phyloP scores from a whole-genome alignment of 2,797 vertebrate genomes.

The Brotula barbata region DNA sequence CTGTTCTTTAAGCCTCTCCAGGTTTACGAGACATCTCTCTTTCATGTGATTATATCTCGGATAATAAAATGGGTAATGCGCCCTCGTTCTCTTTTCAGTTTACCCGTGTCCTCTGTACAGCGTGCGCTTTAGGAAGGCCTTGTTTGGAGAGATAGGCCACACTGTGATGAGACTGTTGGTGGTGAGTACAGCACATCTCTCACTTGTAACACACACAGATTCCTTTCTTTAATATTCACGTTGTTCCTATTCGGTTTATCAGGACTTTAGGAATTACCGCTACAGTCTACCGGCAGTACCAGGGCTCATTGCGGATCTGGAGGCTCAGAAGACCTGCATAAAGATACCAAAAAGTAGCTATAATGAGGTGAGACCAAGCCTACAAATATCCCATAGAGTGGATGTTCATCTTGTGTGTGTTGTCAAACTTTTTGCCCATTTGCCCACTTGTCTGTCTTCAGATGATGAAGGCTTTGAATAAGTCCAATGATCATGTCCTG shows the following conservation, averaged over 20 bases:
- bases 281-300: conserved; percentile 94
- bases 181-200: conserved; percentile 79
- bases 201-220: neutral
- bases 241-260: conserved; percentile 33
- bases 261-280: conserved; percentile 99
- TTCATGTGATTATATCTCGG: neutral
- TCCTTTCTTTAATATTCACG: neutral
- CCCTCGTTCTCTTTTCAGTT: conserved; percentile 74
- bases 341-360: conserved; percentile 95
- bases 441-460: conserved; percentile 51
- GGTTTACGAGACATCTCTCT: neutral
- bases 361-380: conserved; percentile 84
- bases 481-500: conserved; percentile 96
- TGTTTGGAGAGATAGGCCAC: conserved; percentile 97
- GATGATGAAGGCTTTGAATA: conserved; percentile 98
- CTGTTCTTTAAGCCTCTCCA: neutral
- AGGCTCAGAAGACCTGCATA: conserved; percentile 95
- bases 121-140: conserved; percentile 93
- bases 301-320: conserved; percentile 95
- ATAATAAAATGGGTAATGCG: too few species aligned
- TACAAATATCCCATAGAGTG: neutral
- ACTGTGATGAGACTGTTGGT: conserved; percentile 98
- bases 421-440: neutral
- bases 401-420: neutral
- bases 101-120: conserved; percentile 98